Base-by-base conservation (phyloP, 1,140 invertebrate genomes). In the Sarcophaga bullata region DNA sequence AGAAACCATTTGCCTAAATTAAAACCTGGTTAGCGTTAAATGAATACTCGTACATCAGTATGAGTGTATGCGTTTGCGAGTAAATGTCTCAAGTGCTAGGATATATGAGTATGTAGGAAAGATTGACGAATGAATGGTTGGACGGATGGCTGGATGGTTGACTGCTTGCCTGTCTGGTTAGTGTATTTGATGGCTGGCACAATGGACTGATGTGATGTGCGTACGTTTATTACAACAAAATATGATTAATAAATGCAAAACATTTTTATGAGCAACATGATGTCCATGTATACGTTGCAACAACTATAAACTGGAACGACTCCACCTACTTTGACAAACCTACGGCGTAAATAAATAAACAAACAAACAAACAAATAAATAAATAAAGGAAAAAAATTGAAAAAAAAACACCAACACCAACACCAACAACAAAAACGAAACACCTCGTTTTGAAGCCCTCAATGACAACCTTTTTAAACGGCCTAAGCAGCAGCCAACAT, bases 211-310 rank as follows among this genome's bases (percentile, higher is more conserved):
- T 68, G 62, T 68, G 62, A 68, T 68, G 62, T 50, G 8, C 50
- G 19, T 50, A 37, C 25, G 25, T 37, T 37, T 37, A 52, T 78
- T 78, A 37, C 48, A 78, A 17, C 48, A 19, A 50, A 48, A 78
- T 48, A 78, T 78, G 75, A 78, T 78, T 78, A 78, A 78, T 78
- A 78, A 78, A 78, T 78, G 75, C 75, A 78, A 78, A 78, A 78
- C 4, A 78, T 78, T 78, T 78, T 78, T 78, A 78, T 17, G 75
- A 78, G 49, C 75, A 49, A 52, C 75, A 78, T 50, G 75, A 5
- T 19, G 62, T 37, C 25, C 8, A 4, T 68, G 62, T 62, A 50
- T 7, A 73, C 19, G 68, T 73, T 46, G 9, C 25, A 73, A 73
- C 73, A 78, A 52, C 75, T 50, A 78, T 25, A 78, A 78, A 78